Percentiles rank a stretch among this genome's conserved stretches.
Evolutionary conservation across 2,888 invertebrate genomes (phyloP).

Genomic region (Alloplasta piceator): DNA sequence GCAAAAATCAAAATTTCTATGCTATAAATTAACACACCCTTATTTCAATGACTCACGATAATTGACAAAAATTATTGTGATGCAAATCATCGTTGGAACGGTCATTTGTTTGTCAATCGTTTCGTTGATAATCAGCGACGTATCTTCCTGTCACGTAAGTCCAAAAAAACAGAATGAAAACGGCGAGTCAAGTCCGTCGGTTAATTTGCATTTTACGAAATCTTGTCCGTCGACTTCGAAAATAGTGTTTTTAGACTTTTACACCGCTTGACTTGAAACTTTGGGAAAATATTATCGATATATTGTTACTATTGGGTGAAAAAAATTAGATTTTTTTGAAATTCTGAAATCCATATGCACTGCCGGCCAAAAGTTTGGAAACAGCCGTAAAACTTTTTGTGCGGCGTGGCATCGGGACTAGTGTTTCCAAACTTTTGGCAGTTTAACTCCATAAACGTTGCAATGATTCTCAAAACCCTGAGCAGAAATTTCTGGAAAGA

Average conservation of each 20-base stretch:
- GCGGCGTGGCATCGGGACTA: too few relatives aligned
- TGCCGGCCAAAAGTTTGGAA: too few relatives aligned
- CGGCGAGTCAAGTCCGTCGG: background rate
- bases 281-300: background rate
- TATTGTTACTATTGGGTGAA: background rate
- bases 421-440: too few relatives aligned
- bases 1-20: too few relatives aligned
- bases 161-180: background rate
- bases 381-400: too few relatives aligned
- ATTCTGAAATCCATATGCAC: too few relatives aligned
- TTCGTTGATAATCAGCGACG: background rate
- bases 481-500: constrained; percentile 7
- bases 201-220: too few relatives aligned
- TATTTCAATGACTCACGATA: too few relatives aligned
- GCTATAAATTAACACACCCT: too few relatives aligned
- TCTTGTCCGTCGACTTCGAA: too few relatives aligned
- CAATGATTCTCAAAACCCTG: background rate
- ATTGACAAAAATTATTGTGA: background rate
- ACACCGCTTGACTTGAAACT: background rate
- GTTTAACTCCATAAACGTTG: too few relatives aligned
- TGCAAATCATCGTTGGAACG: constrained; percentile 9
- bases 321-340: background rate
- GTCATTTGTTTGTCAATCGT: constrained; percentile 4
- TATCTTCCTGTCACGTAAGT: constrained; percentile 31
- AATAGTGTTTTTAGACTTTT: too few relatives aligned